Conservation (phyloP, 92 coral and sea anemone genomes). For the Palythoa heliodiscus region DNA sequence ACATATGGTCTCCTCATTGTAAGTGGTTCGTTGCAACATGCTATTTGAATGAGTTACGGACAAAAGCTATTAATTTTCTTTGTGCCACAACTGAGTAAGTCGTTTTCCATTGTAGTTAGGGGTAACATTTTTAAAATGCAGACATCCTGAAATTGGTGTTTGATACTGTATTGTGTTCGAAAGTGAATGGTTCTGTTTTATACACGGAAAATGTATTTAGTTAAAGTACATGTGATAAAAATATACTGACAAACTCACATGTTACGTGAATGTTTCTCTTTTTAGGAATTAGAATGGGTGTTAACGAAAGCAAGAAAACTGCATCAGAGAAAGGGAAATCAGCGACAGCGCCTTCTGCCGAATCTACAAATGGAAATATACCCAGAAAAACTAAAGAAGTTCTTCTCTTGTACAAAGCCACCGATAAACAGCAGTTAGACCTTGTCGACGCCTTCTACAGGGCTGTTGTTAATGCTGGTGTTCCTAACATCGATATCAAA, state of each 20-base stretch:
- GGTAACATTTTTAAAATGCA: neutral
- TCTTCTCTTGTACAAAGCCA: slow-evolving; percentile 76
- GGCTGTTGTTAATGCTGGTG: slow-evolving; percentile 53
- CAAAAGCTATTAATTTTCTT: neutral
- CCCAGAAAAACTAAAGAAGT: slow-evolving; percentile 45
- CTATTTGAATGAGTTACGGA: neutral
- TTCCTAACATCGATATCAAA: slow-evolving; percentile 1
- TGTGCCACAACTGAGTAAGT: neutral
- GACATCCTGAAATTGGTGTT: neutral
- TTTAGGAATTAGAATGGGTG: slow-evolving; percentile 21
- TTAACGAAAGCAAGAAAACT: slow-evolving; percentile 25
- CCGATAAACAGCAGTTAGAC: slow-evolving; percentile 52
- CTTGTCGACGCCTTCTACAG: slow-evolving; percentile 79
- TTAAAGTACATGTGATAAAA: neutral
- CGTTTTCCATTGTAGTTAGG: neutral
- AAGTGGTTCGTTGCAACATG: too few species aligned
- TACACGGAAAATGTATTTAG: neutral
- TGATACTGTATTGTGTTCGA: neutral
- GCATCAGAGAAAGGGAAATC: neutral
- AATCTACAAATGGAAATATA: slow-evolving; percentile 8
- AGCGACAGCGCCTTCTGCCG: neutral
- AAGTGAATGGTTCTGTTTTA: neutral
- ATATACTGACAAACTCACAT: neutral
- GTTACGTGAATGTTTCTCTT: neutral
- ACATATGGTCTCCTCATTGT: too few species aligned